These are phyloP conservation scores for Limnothrissa miodon DNA, from an alignment of 2,113 vertebrate species.

Conservation along the genomic window DNA sequence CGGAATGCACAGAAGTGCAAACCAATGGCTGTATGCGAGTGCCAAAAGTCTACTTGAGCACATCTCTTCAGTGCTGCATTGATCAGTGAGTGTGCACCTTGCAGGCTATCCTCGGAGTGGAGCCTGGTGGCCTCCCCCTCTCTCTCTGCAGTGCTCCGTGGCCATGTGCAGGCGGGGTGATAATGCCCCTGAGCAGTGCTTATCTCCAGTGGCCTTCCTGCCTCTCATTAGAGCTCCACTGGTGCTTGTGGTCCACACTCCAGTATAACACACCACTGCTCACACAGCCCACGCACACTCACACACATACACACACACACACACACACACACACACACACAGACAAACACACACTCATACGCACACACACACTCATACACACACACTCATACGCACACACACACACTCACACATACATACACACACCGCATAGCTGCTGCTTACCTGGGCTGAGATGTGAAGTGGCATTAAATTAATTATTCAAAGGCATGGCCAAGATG, in stretches of 20 bases:
- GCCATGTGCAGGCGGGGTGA: background rate
- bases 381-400: background rate
- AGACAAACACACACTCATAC: slow-evolving; percentile 11
- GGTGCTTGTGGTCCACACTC: background rate
- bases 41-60: background rate
- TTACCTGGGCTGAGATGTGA: background rate
- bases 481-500: background rate
- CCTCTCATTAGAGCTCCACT: background rate
- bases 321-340: slow-evolving; percentile 26
- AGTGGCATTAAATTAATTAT: background rate
- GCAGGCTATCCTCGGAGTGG: background rate
- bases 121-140: background rate
- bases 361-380: background rate
- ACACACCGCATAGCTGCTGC: background rate
- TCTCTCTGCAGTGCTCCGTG: background rate
- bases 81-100: background rate
- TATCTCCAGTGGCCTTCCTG: background rate
- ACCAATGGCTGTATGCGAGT: no score
- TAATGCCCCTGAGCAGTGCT: background rate
- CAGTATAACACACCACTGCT: background rate
- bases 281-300: background rate
- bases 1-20: background rate
- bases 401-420: background rate
- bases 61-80: background rate
- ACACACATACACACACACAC: slow-evolving; percentile 17